Evolutionary conservation across 2,888 invertebrate genomes (phyloP), one percentile per base, ranked within the genome.

Genomic region (Scaptomyza polygonia): DNA sequence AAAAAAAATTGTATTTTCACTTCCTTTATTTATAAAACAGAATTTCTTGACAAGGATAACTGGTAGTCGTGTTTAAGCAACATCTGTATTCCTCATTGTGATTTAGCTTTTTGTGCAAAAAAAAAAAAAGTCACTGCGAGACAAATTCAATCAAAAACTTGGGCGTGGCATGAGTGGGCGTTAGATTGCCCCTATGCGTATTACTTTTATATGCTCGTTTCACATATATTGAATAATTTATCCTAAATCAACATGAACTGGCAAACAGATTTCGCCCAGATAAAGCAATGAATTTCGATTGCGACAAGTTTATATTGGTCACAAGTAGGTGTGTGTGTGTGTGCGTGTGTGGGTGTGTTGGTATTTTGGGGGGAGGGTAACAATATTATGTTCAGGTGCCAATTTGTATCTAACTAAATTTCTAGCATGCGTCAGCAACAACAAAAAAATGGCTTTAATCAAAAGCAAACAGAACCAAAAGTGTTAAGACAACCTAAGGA

Each of bases 201-300:
- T 74, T 76, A 67, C 59, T 74, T 70, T 61, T 70, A 78, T 61
- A 53, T 42, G 52, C 61, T 66, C 63, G 52, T 74, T 54, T 63
- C 63, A 52, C 57, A 63, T 73, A 86, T 82, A 88, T 84, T 84
- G 86, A 86, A 84, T 88, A 87, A 84, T 84, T 84, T 79, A 88
- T 83, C 84, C 84, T 82, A 88, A 84, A 72, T 78, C 80, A 84
- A 84, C 83, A 88, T 73, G 76, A 75, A 66, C 86, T 68, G 69
- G 53, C 59, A 73, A 39, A 68, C 65, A 86, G 86, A 86, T 86
- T 81, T 81, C 67, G 58, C 77, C 65, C 64, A 56, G 65, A 48
- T 9, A 36, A 67, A 48, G 52, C 76, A 75, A 61, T 71, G 58
- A 71, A 76, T 71, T 72, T 74, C 67, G 64, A 67, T 63, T 71